phyloP scores from a whole-genome alignment of 2,888 invertebrate genomes.

The Entomobrya multifasciata region DNA sequence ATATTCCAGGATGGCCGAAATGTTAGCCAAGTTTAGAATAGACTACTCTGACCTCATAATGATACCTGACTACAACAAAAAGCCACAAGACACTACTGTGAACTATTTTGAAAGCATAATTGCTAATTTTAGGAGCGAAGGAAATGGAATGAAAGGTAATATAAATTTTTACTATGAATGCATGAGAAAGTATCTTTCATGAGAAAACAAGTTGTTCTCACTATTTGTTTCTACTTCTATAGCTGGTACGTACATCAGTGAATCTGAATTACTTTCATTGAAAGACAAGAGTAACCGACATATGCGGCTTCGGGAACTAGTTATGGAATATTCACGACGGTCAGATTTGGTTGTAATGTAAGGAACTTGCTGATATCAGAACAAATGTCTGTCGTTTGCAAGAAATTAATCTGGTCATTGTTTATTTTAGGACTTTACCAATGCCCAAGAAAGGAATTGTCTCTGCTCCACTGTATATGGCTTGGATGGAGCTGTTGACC shows the following conservation, averaged over 20 bases:
- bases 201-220: too few relatives aligned
- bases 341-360: slow-evolving; percentile 95
- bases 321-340: slow-evolving; percentile 89
- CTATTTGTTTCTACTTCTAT: too few relatives aligned
- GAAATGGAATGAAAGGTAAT: slow-evolving; percentile 60
- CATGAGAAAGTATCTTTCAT: background rate
- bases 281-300: slow-evolving; percentile 94
- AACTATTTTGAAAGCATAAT: slow-evolving; percentile 86
- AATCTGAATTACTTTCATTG: slow-evolving; percentile 90
- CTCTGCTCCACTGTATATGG: slow-evolving; percentile 96
- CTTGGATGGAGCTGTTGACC: slow-evolving; percentile 96
- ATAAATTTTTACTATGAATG: background rate
- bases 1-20: slow-evolving; percentile 91
- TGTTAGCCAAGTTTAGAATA: slow-evolving; percentile 95
- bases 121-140: slow-evolving; percentile 65
- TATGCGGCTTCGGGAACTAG: slow-evolving; percentile 92
- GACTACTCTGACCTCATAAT: slow-evolving; percentile 95
- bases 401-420: background rate
- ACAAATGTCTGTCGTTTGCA: background rate
- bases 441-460: slow-evolving; percentile 96
- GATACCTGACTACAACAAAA: slow-evolving; percentile 93
- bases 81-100: slow-evolving; percentile 88
- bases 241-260: slow-evolving; percentile 82
- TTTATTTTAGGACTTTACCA: slow-evolving; percentile 88
- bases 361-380: slow-evolving; percentile 80